Percentiles rank a stretch among this genome's conserved stretches.
phyloP scores from a whole-genome alignment of 2,888 invertebrate species.

The Machimus atricapillus region DNA sequence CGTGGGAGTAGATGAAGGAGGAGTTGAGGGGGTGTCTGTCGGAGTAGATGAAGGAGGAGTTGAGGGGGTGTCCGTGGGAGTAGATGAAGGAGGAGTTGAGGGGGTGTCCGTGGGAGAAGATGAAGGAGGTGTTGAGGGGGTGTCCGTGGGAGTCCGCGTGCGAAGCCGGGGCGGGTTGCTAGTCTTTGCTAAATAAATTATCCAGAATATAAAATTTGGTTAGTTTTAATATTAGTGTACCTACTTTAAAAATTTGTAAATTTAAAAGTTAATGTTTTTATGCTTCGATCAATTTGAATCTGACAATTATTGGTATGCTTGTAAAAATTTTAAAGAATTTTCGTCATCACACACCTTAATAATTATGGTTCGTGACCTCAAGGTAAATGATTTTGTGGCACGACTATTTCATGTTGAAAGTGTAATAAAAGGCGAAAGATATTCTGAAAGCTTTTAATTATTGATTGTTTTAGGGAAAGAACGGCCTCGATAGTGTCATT shows the following conservation, averaged over 20 bases:
- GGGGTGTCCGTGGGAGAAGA: no score
- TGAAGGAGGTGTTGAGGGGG: no score
- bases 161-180: no score
- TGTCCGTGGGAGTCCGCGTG: no score
- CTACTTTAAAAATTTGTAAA: no score
- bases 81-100: no score
- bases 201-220: no score
- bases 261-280: neutral
- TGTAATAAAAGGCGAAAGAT: constrained; percentile 4
- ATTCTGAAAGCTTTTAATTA: neutral
- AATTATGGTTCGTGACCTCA: neutral
- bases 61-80: no score
- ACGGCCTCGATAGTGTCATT: neutral
- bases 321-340: neutral
- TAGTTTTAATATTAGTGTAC: no score
- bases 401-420: neutral
- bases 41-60: no score
- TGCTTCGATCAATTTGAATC: neutral
- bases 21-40: no score
- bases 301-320: neutral
- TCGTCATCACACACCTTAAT: neutral
- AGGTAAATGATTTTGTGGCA: neutral
- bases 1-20: no score
- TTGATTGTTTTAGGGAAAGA: neutral
- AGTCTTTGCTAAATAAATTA: neutral